Evolutionary conservation across 2,797 vertebrate species (phyloP).

Genomic region (Clarias platycephalus): DNA sequence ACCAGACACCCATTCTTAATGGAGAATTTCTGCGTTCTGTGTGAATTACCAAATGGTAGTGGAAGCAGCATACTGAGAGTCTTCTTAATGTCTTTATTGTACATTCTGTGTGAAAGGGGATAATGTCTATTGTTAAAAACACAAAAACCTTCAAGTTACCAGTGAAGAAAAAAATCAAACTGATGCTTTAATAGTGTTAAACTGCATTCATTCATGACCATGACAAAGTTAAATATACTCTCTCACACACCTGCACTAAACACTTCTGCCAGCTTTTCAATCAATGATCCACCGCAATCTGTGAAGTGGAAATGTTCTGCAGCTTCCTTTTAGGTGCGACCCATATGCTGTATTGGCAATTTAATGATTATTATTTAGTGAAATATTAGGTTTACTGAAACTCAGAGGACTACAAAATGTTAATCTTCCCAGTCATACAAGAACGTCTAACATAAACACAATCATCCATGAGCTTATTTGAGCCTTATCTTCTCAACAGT

Average conservation of each 20-base stretch:
- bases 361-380: not conserved
- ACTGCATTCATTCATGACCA: not conserved
- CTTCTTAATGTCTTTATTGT: no score
- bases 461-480: not conserved
- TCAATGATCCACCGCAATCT: not conserved
- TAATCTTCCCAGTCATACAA: not conserved
- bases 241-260: not conserved
- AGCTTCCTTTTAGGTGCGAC: not conserved
- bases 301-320: not conserved
- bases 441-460: not conserved
- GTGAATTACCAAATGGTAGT: no score
- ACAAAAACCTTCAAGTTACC: not conserved
- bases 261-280: not conserved
- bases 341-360: not conserved
- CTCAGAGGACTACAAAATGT: not conserved
- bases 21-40: no score
- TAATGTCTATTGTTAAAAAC: not conserved
- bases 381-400: not conserved
- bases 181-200: not conserved
- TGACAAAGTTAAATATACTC: no score
- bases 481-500: not conserved
- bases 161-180: not conserved
- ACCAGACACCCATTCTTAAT: no score
- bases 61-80: no score
- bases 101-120: no score